Evolutionary conservation across 1,140 invertebrate genomes (phyloP), one percentile per base, ranked within the genome.

Genomic region (Caenorhabditis tropicalis): DNA sequence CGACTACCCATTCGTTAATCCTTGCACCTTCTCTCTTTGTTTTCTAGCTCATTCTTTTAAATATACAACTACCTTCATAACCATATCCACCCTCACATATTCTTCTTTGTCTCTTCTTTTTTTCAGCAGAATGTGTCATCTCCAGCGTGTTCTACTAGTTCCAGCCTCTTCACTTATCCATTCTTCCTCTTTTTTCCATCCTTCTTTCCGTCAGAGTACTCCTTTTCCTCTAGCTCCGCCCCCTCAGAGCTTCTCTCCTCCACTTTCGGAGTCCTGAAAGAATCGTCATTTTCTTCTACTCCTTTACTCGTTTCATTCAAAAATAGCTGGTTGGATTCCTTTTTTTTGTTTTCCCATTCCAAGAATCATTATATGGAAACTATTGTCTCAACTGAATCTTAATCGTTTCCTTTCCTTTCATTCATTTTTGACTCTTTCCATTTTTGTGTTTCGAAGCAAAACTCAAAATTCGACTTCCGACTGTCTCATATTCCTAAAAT

Each of bases 151-250:
- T 21, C 12, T 2, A 5, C n/a, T 74, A 43, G 36, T 74, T 74
- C 36, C 65, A 74, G 36, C 36, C 4, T 46, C n/a, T 74, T 74
- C 36, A 21, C 21, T 74, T 74, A 74, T 74, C 65, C 65, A 74
- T 74, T 74, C 36, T 74, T 43, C 65, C 31, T 36, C 58, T 36
- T 36, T 27, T 29, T 12, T 51, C 58, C 33, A 31, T 65, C 58
- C 58, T 51, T 48, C 39, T 74, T 81, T 56, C 79, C 79, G 27
- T 81, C 29, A 51, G 79, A 53, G 79, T 53, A 53, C 48, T 81
- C 48, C 15, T 21, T n/a, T 19, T 24, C 21, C 12, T 79, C 39
- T 33, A 29, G 27, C 74, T 79, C 74, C 39, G 43, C 48, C 48
- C 43, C 27, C 74, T 9, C 48, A 1, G 74, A 79, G 51, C 51